Evolutionary conservation across 2,888 invertebrate species (phyloP), one percentile per base, ranked within the genome.

Genomic region (Athalia cordata): DNA sequence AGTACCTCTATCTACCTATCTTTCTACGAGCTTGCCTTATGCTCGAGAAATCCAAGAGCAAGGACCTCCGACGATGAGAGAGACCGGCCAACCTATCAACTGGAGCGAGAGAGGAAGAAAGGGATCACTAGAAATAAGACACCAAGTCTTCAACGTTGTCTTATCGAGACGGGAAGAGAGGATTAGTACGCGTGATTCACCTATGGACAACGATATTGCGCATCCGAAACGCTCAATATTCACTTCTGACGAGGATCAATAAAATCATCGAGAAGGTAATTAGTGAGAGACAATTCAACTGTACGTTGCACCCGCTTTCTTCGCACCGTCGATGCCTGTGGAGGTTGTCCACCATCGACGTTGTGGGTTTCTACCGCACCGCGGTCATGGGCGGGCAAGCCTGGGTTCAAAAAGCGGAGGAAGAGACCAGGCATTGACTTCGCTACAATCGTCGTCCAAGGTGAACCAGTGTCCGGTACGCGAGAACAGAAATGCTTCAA

Each of bases 391-490:
- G 78, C 72, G 29, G 29, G 29, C 29, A 29, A 78, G 62, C 80
- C n/a, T 50, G 77, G 50, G 59, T 29, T 29, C 29, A 59, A 13
- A 15, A 13, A 13, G 50, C 43, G 59, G n/a, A 57, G 70, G 13
- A 7, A 11, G 11, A 7, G 61, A 47, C 8, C 72, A 15, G 68
- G 72, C 57, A 59, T 72, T 59, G 47, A 72, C 75, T 75, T 75
- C 43, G 55, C 74, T 77, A 82, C 82, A 80, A 85, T 84, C 85
- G 84, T 57, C 84, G 84, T 86, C 85, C 88, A 88, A 88, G 88
- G 88, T 88, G 86, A 88, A 88, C 88, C 87, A 81, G 88, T 88
- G 86, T 82, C 85, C 83, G 81, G 80, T 81, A 78, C 81, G 78
- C 79, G 80, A 77, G 80, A 79, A 62, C 79, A 77, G 77, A 65